These are phyloP conservation scores for Kryptolebias marmoratus DNA, from an alignment of 2,113 vertebrate genomes.

Conservation along the genomic window DNA sequence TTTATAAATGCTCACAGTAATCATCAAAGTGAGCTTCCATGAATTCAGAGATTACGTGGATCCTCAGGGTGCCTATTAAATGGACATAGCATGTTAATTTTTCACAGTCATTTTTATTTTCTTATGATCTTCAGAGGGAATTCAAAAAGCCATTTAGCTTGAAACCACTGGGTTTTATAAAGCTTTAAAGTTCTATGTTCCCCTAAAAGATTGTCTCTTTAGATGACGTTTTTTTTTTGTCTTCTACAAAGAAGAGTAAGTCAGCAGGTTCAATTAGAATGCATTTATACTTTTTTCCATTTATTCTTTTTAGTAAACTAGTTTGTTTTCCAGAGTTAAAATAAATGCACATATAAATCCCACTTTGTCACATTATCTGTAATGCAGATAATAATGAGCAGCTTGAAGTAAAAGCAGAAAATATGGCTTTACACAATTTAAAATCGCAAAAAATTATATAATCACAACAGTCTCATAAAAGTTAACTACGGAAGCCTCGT, in stretches of 20 bases:
- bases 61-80: constrained; percentile 1
- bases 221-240: neutral
- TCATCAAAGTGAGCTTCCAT: constrained; percentile 17
- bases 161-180: constrained; percentile 6
- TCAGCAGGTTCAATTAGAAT: neutral
- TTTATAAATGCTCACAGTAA: constrained; percentile 8
- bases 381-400: neutral
- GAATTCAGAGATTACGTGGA: constrained; percentile 13
- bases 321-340: neutral
- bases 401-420: neutral
- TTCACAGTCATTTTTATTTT: constrained; percentile 6
- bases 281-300: neutral
- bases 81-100: neutral
- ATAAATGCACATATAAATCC: neutral
- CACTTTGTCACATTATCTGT: neutral
- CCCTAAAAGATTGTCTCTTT: neutral
- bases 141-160: neutral
- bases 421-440: no score
- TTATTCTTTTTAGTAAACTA: neutral
- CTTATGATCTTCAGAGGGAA: neutral
- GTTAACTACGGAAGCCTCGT: neutral
- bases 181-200: constrained; percentile 8
- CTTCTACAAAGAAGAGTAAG: neutral
- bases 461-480: no score
- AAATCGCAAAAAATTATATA: no score